Conservation (phyloP, 1,140 invertebrate species). For the Geopemphigus sp. region DNA sequence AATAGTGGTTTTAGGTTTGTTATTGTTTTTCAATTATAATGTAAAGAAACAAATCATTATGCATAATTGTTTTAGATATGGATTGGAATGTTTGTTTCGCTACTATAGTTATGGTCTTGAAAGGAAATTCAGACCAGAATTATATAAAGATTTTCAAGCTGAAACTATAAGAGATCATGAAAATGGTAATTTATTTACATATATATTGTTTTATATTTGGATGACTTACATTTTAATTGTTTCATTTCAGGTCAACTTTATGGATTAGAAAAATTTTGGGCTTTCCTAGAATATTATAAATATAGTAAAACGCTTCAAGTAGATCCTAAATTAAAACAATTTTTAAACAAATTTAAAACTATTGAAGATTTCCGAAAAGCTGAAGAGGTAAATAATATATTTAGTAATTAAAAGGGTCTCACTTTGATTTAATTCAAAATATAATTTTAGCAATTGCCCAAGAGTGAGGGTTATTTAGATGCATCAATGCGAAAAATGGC, state of each 20-base stretch:
- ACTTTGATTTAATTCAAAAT: neutral
- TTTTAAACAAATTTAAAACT: slow-evolving; percentile 85
- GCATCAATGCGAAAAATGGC: slow-evolving; percentile 47
- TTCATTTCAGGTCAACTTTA: slow-evolving; percentile 84
- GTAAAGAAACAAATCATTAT: neutral
- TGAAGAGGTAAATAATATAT: slow-evolving; percentile 61
- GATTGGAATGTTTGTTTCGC: slow-evolving; percentile 86
- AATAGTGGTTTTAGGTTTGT: slow-evolving; percentile 77
- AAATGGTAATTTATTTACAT: slow-evolving; percentile 61
- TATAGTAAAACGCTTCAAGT: slow-evolving; percentile 75
- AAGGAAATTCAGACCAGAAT: slow-evolving; percentile 84
- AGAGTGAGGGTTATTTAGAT: slow-evolving; percentile 39
- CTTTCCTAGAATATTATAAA: slow-evolving; percentile 93
- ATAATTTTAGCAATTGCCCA: slow-evolving; percentile 39
- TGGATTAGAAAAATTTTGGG: slow-evolving; percentile 98
- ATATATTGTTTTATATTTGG: slow-evolving; percentile 20
- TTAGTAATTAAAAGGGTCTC: neutral
- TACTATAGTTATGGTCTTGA: slow-evolving; percentile 98
- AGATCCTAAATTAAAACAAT: slow-evolving; percentile 73
- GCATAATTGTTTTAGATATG: slow-evolving; percentile 64
- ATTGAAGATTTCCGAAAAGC: slow-evolving; percentile 88
- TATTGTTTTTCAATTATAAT: neutral
- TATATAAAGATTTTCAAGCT: slow-evolving; percentile 93
- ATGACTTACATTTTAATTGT: neutral
- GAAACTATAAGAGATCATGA: slow-evolving; percentile 92